Evolutionary conservation across 2,797 vertebrate genomes (phyloP), one percentile per base, ranked within the genome.

Genomic region (Xyrichtys novacula): DNA sequence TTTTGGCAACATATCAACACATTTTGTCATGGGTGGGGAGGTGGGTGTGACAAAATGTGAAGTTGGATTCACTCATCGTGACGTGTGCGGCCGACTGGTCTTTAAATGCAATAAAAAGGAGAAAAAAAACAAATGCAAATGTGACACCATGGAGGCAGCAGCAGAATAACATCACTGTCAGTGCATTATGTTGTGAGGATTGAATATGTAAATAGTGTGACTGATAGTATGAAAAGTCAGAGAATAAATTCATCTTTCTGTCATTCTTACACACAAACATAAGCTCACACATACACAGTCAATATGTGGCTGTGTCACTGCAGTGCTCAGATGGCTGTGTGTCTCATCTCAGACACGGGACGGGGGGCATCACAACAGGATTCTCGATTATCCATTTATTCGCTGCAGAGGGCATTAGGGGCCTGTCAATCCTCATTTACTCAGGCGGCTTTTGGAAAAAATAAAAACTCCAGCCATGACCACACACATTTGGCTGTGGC

Each of bases 321-420:
- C 67, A 65, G 88, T 54, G 83, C 87, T 91, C 89, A 86, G 85
- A 88, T 82, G 82, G 78, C 80, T 72, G n/a, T 44, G 80, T 74
- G 85, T 85, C 85, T 90, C 88, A 76, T 85, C 84, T 86, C 80
- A 81, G 84, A 81, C 71, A 50, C 67, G 68, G 85, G 84, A 71
- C 14, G 72, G 81, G 22, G 76, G 74, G 77, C 66, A 61, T 80
- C 87, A 74, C 85, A 82, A 85, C 89, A 84, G 88, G 87, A 85
- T 88, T 85, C 75, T 87, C 79, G 57, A 91, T 91, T 89, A 90
- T 89, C 88, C 85, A 87, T 86, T 89, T 86, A 86, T 85, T 90
- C 56, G 56, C 87, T 75, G 86, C 87, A 87, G 81, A 85, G 87
- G 86, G 76, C 89, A 88, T 91, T 80, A 79, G 81, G 78, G 80